Conservation (phyloP, 2,113 vertebrate species). For the Electrona antarctica region DNA sequence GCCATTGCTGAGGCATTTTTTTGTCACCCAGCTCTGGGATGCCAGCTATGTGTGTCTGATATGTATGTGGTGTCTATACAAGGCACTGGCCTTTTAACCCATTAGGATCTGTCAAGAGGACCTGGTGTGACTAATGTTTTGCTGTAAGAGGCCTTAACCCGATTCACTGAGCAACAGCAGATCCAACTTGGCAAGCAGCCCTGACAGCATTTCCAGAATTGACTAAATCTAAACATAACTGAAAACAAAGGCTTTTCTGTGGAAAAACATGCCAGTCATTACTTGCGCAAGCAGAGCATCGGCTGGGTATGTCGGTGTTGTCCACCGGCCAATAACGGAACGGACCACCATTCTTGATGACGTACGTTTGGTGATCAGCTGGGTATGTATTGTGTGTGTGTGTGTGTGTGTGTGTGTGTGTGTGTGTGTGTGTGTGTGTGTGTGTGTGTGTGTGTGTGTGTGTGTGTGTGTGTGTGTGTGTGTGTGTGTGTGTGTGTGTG, state of each 20-base stretch:
- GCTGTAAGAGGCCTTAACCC: constrained; percentile 25
- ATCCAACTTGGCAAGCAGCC: constrained; percentile 7
- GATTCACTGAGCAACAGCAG: constrained; percentile 13
- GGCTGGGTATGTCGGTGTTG: too few species aligned
- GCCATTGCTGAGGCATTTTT: not conserved
- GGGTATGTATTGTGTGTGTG: too few species aligned
- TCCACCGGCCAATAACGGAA: too few species aligned
- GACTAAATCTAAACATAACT: constrained; percentile 38
- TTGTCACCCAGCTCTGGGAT: constrained; percentile 3
- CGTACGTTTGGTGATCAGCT: too few species aligned
- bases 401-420: too few species aligned
- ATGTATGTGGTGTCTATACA: constrained; percentile 13
- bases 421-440: too few species aligned
- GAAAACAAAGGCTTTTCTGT: constrained; percentile 44
- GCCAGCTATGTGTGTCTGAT: constrained; percentile 15
- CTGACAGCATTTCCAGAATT: constrained; percentile 23
- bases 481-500: too few species aligned
- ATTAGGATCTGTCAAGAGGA: constrained; percentile 26
- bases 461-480: too few species aligned
- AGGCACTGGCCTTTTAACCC: constrained; percentile 27
- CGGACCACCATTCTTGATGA: too few species aligned
- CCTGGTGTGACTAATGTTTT: constrained; percentile 4
- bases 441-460: too few species aligned
- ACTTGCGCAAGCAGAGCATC: too few species aligned
- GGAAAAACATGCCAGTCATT: constrained; percentile 67